A percentile compares a stretch with the other conserved stretches of the same genome.
phyloP scores from a whole-genome alignment of 2,797 vertebrate species.

The Hydrocynus forskahlii region DNA sequence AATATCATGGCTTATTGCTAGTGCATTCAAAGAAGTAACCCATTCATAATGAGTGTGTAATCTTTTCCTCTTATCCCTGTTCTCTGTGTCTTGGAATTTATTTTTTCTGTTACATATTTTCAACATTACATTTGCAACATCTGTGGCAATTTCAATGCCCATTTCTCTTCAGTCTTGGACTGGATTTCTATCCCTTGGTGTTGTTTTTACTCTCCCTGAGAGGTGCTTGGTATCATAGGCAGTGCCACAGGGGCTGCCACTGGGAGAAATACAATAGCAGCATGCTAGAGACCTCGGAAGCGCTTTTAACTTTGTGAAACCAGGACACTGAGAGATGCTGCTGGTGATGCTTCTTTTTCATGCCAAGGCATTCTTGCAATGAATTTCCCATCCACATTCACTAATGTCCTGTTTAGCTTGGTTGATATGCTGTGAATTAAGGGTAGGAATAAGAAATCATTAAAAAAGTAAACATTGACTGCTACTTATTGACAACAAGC shows the following conservation, averaged over 20 bases:
- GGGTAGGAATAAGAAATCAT: not conserved
- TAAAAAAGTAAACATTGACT: not conserved
- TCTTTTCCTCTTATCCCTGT: too few species aligned
- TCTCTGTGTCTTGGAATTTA: too few species aligned
- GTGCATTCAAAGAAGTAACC: too few species aligned
- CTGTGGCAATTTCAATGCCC: too few species aligned
- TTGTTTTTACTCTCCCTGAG: not conserved
- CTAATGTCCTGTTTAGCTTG: not conserved
- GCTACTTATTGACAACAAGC: slow-evolving; percentile 8
- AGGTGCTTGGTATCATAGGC: not conserved
- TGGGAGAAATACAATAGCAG: not conserved
- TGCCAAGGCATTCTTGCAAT: not conserved
- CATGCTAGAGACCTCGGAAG: not conserved
- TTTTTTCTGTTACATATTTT: too few species aligned
- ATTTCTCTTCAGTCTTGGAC: too few species aligned
- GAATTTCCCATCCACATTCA: not conserved
- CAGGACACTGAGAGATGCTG: not conserved
- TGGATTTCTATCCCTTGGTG: too few species aligned
- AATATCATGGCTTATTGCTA: not conserved
- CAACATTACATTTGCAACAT: too few species aligned
- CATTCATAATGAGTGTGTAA: too few species aligned
- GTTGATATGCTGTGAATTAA: not conserved
- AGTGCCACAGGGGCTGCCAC: not conserved
- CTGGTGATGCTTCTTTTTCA: not conserved
- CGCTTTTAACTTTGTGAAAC: not conserved